Evolutionary conservation across 92 coral and sea anemone genomes (phyloP), one percentile per base, ranked within the genome.

Genomic region (Zoanthus sansibaricus): DNA sequence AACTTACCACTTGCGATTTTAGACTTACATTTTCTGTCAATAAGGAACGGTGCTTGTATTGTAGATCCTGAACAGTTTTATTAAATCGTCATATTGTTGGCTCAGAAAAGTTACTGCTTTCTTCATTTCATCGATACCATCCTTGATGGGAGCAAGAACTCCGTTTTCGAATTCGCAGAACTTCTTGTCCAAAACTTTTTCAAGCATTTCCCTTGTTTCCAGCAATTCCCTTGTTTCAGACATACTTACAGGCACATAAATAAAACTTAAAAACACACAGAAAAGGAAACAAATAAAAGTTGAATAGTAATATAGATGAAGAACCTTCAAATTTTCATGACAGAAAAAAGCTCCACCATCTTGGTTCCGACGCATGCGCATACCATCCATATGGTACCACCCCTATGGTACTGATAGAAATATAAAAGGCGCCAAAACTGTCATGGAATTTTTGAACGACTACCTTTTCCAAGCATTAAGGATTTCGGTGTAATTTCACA

Each of bases 1-100:
- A 79, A 18, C 55, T 51, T 59, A 13, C 77, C 56, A 79, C 18
- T n/a, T 51, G 37, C 16, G 42, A 51, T 73, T 37, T 79, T 42
- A 79, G 67, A 33, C 46, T 59, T 59, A n/a, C 17, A 61, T 61
- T 61, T 18, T 61, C 68, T 14, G 68, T 61, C 21, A 5, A 15
- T 14, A 61, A n/a, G 68, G 21, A 61, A 15, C 21, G 17, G 68
- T 61, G 3, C 21, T 61, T 61, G 68, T 48, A 48, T 48, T 48
- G 52, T 5, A 48, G 52, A 48, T 48, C 52, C 52, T 48, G 52
- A 9, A 48, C 52, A 48, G 52, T 48, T 48, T 48, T 61, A 3
- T 10, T 2, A 61, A 1, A 61, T 61, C 68, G 21, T 61, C 68
- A 14, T 61, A 18, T 18, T 61, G 68, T 18, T 61, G 6, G 18